phyloP scores from a whole-genome alignment of 2,888 invertebrate species.

The Elegia similella region DNA sequence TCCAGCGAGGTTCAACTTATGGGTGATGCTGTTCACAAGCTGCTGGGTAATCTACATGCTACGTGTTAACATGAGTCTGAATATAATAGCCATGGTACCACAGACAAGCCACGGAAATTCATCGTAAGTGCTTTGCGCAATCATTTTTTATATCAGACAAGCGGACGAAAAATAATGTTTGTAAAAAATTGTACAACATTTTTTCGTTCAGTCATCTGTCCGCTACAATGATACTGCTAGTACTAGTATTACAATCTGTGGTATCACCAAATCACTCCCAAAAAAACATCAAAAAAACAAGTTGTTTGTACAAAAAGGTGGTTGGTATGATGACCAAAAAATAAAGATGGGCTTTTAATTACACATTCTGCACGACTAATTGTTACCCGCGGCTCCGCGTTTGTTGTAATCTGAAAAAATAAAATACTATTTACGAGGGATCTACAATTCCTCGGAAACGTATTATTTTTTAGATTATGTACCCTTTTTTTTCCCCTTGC shows the following conservation, averaged over 20 bases:
- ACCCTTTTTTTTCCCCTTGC: no score
- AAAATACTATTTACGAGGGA: no score
- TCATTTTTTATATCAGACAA: background rate
- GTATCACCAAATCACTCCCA: background rate
- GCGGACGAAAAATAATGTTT: background rate
- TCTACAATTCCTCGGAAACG: no score
- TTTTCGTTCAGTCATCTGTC: no score
- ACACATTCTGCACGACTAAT: no score
- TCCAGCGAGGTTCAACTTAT: constrained; percentile 67
- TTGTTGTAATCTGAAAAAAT: no score
- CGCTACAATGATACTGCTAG: no score
- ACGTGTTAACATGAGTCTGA: constrained; percentile 88
- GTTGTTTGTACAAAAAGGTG: background rate
- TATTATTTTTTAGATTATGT: no score
- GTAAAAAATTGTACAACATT: background rate
- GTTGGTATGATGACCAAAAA: background rate
- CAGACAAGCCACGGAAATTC: constrained; percentile 47
- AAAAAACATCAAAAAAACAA: background rate
- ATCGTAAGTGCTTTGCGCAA: constrained; percentile 41
- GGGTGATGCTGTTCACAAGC: constrained; percentile 86
- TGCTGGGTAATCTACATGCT: constrained; percentile 88
- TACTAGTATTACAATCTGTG: no score
- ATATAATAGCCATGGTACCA: constrained; percentile 86
- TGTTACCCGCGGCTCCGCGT: no score
- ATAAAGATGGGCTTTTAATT: background rate